Base-by-base conservation (phyloP, 2,113 vertebrate species). In the Anseranas semipalmata region DNA sequence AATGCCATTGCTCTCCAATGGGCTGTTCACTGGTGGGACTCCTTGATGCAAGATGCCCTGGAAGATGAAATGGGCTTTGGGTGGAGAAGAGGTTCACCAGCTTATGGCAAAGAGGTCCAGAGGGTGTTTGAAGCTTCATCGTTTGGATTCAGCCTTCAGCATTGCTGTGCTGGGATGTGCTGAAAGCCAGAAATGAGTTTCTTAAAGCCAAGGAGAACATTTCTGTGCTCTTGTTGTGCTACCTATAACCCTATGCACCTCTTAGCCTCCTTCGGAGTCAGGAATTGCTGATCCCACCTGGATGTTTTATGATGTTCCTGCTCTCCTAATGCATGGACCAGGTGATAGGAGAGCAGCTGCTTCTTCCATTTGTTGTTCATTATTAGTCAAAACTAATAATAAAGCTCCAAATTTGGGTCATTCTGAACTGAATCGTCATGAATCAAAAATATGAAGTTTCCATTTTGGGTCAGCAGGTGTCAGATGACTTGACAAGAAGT, bases 401-500 rank as follows among this genome's bases (percentile, higher is more conserved):
- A 56, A 25, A 43, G 10, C 52, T 60, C 45, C 12, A 10, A 71
- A 94, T 79, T 45, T 79, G 77, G 56, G 56, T 75, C 45, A 83
- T 19, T 60, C 32, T 59, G 71, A 91, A 55, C 7, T 9, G 27
- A 55, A 66, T 65, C 9, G 28, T 56, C 15, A 16, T 41, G 9
- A 13, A 11, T 3, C 37, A 12, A 13, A n/a, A 32, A 12, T 3
- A 12, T 3, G 7, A 30, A 53, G 32, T 75, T 94, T 79, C 56
- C 72, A 27, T 95, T 94, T 89, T 92, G 77, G 89, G 82, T 92
- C 89, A 94, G 75, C 45, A 65, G n/a, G n/a, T 85, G 84, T 91
- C 79, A 43, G 59, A 85, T 76, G 81, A 78, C 88, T 50, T 86
- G 80, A 72, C 60, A 78, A 82, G 71, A 53, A 45, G 35, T 14